phyloP scores from a whole-genome alignment of 2,797 vertebrate species.

The Alectoris magna region DNA sequence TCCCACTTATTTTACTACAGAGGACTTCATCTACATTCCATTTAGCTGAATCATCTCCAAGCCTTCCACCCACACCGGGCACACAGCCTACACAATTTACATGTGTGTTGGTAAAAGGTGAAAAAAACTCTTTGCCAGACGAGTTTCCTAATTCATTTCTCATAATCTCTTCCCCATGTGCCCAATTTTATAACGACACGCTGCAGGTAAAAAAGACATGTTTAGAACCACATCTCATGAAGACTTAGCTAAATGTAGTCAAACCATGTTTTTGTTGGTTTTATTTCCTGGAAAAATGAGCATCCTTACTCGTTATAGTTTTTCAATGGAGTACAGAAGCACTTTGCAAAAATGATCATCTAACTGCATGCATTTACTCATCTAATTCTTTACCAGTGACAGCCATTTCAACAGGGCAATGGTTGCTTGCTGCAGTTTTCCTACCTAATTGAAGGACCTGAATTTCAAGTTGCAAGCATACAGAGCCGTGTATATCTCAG shows the following conservation, averaged over 20 bases:
- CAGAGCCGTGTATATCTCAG: neutral
- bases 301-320: neutral
- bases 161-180: neutral
- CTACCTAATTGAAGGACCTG: neutral
- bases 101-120: constrained; percentile 35
- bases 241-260: neutral
- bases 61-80: constrained; percentile 40
- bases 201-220: neutral
- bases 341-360: neutral
- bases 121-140: constrained; percentile 23
- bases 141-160: constrained; percentile 22
- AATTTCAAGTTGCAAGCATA: neutral
- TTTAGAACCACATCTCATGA: neutral
- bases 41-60: constrained; percentile 49
- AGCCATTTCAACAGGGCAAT: neutral
- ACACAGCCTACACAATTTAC: constrained; percentile 18
- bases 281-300: neutral
- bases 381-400: neutral
- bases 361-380: neutral
- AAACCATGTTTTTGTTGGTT: neutral
- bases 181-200: neutral
- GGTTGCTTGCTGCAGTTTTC: neutral
- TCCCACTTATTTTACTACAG: constrained; percentile 46
- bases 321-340: neutral
- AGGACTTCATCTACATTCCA: constrained; percentile 56